Evolutionary conservation across 1,140 invertebrate genomes (phyloP).

Genomic region (Platorchestia sp.): DNA sequence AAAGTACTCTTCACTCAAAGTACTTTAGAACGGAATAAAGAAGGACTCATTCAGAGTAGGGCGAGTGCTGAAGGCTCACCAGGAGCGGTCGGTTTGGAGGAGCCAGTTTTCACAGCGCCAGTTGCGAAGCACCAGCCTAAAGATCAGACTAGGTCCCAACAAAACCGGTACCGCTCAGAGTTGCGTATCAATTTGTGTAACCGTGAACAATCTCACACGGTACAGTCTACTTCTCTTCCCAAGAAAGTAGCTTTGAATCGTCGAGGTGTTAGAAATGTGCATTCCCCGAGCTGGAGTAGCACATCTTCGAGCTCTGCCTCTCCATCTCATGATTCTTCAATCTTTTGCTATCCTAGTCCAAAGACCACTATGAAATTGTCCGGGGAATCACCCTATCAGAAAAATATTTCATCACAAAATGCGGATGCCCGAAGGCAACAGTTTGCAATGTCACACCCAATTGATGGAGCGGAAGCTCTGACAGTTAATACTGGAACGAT

Average conservation of each 20-base stretch:
- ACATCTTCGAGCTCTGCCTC: neutral
- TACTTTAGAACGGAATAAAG: neutral
- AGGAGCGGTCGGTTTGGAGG: neutral
- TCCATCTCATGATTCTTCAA: neutral
- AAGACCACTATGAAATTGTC: neutral
- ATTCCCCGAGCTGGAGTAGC: neutral
- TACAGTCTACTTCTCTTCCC: neutral
- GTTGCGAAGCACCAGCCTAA: neutral
- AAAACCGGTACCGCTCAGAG: neutral
- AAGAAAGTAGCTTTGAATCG: neutral
- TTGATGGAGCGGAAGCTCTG: neutral
- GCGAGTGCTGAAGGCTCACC: neutral
- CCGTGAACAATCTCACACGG: neutral
- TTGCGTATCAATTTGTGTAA: slow-evolving; percentile 15
- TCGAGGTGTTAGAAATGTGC: neutral
- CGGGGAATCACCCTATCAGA: neutral
- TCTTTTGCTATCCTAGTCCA: neutral
- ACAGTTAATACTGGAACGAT: neutral
- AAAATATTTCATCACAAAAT: neutral
- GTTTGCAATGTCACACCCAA: slow-evolving; percentile 3
- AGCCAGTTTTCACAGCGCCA: neutral
- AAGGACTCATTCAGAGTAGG: neutral
- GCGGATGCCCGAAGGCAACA: neutral
- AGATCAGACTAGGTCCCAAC: neutral
- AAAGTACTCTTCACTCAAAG: neutral